A percentile compares a stretch with the other conserved stretches of the same genome.
Evolutionary conservation across 2,888 invertebrate species (phyloP).

Genomic region (Selenia dentaria): DNA sequence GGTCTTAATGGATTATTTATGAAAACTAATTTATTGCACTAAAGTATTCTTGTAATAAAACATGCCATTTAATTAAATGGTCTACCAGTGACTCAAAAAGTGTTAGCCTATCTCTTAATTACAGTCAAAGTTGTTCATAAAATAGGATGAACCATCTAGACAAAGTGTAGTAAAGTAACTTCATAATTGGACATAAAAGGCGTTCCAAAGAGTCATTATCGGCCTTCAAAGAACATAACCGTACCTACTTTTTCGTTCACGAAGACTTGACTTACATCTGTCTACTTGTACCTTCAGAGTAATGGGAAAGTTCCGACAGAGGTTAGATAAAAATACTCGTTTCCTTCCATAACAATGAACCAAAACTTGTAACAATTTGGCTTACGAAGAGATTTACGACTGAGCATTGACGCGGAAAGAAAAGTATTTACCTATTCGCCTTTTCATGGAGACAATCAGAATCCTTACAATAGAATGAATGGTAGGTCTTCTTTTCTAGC

Average conservation of each 20-base stretch:
- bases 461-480: conserved; percentile 41
- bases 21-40: no score
- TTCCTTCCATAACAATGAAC: conserved; percentile 18
- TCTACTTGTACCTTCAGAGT: not conserved
- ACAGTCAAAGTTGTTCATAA: not conserved
- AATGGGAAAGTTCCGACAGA: conserved; percentile 24
- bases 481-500: conserved; percentile 45
- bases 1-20: no score
- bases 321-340: conserved; percentile 17
- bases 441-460: conserved; percentile 39
- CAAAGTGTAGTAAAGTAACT: not conserved
- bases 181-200: not conserved
- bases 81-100: no score
- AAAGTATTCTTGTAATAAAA: no score
- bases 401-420: conserved; percentile 21
- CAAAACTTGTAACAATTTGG: conserved; percentile 25
- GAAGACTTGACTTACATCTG: not conserved
- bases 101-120: not conserved
- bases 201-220: not conserved
- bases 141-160: not conserved
- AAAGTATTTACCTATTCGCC: conserved; percentile 22
- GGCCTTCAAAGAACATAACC: not conserved
- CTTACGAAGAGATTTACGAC: conserved; percentile 18
- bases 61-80: no score
- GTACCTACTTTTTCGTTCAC: not conserved